These are phyloP conservation scores for Spermophilus dauricus DNA, from an alignment of 2,113 vertebrate species.

Conservation along the genomic window DNA sequence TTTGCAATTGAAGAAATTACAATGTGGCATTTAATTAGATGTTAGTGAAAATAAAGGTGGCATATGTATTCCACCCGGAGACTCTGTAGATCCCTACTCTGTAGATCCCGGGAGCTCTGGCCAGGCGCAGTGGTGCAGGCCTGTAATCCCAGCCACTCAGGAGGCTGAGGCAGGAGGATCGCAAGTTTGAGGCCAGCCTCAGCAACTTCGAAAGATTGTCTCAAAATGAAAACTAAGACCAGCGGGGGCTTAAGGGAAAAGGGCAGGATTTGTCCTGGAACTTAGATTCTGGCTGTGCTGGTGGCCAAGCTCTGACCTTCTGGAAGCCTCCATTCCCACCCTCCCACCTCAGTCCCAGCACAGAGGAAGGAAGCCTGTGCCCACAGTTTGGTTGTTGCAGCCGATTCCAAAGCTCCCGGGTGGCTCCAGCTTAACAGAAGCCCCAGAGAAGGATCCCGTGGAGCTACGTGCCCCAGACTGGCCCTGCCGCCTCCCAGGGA, in stretches of 20 bases:
- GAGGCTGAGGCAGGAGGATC: too few relatives aligned
- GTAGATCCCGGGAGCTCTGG: neutral
- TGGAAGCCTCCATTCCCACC: neutral
- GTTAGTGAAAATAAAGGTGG: neutral
- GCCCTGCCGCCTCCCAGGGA: constrained; percentile 81
- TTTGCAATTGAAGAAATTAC: neutral
- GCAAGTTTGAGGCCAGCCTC: too few relatives aligned
- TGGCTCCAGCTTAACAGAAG: neutral
- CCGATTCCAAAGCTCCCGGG: neutral
- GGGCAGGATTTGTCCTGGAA: neutral
- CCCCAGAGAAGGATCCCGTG: constrained; percentile 3
- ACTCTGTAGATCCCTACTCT: neutral
- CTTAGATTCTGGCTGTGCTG: neutral
- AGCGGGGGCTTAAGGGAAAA: neutral
- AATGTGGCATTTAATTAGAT: constrained; percentile 16
- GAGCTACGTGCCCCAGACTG: constrained; percentile 62
- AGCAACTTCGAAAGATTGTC: too few relatives aligned
- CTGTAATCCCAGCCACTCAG: too few relatives aligned
- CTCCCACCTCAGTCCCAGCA: neutral
- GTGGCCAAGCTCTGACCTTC: neutral
- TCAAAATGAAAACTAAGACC: neutral
- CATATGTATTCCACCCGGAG: neutral
- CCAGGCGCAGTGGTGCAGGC: too few relatives aligned
- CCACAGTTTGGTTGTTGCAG: too few relatives aligned
- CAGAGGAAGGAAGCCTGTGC: neutral